Conservation (phyloP, 2,888 invertebrate species). For the Lepidonotus clava region DNA sequence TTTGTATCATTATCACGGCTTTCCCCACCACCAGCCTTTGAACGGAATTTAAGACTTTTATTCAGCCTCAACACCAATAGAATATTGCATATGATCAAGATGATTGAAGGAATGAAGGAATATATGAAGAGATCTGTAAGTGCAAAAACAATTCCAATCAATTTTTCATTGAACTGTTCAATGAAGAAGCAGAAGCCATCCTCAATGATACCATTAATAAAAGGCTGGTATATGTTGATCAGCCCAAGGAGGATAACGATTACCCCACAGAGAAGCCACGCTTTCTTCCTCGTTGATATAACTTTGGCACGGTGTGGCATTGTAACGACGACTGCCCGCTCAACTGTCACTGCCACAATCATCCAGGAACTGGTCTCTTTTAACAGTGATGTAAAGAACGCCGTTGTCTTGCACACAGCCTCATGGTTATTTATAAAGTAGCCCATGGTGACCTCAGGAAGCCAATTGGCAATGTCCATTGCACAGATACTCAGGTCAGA, state of each 20-base stretch:
- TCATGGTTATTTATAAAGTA: not conserved
- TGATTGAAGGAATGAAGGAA: too few species aligned
- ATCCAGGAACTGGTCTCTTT: not conserved
- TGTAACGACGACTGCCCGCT: not conserved
- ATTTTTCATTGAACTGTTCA: not conserved
- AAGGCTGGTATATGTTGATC: too few species aligned
- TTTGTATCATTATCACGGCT: not conserved
- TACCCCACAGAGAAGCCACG: too few species aligned
- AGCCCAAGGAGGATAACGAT: too few species aligned
- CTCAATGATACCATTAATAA: not conserved
- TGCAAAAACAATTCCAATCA: not conserved
- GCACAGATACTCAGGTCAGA: not conserved
- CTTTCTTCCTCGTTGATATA: not conserved
- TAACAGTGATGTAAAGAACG: not conserved
- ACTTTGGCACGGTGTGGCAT: not conserved
- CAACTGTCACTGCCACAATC: not conserved
- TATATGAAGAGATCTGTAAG: not conserved
- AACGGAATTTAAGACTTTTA: not conserved
- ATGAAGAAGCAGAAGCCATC: not conserved
- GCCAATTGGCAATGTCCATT: not conserved
- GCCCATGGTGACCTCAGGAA: not conserved
- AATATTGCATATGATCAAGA: too few species aligned
- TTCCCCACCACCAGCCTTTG: not conserved
- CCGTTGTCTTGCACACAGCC: not conserved
- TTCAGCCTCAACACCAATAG: not conserved